Evolutionary conservation across 2,797 vertebrate species (phyloP), one percentile per base, ranked within the genome.

Genomic region (Garrulus glandarius): DNA sequence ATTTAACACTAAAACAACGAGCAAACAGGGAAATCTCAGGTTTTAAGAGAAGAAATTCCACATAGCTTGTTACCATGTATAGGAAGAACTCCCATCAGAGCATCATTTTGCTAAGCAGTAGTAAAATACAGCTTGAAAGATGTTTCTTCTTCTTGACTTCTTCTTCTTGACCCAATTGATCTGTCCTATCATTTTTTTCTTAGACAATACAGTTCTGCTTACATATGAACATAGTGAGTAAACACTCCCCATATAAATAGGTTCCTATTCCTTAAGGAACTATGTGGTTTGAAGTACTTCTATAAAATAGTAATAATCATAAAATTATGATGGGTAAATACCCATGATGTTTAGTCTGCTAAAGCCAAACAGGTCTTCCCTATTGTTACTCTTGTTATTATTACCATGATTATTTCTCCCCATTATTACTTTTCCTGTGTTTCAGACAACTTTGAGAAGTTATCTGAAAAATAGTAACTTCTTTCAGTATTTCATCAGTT

Each of bases 111-210:
- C 27, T 86, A 60, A 63, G 24, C 4, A 60, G 53, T 5, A 77
- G 56, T 59, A 30, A 57, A 76, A 43, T 21, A 43, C 22, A 59
- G 36, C 22, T 61, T 71, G 67, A 82, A 89, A 68, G 19, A 41
- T 4, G 6, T 53, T 93, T 63, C 57, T 47, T 4, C 22, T 39
- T 84, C 78, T 49, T 32, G 16, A 61, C 5, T 82, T 64, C 39
- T n/a, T n/a, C n/a, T n/a, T n/a, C n/a, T n/a, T n/a, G n/a, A 53
- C 29, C 5, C 1, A 41, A 26, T 0, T 36, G 13, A 32, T 34
- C 12, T 67, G 26, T 50, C 23, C 22, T 8, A 43, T 3, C 0
- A 15, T 34, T 53, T 78, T 71, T 71, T 59, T 22, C 41, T 79
- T 26, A 76, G 43, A 61, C 21, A 64, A 44, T 29, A 43, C 17